Percentiles rank a stretch among this genome's conserved stretches.
Conservation (phyloP, 2,888 invertebrate species). For the Tetranychus truncatus region DNA sequence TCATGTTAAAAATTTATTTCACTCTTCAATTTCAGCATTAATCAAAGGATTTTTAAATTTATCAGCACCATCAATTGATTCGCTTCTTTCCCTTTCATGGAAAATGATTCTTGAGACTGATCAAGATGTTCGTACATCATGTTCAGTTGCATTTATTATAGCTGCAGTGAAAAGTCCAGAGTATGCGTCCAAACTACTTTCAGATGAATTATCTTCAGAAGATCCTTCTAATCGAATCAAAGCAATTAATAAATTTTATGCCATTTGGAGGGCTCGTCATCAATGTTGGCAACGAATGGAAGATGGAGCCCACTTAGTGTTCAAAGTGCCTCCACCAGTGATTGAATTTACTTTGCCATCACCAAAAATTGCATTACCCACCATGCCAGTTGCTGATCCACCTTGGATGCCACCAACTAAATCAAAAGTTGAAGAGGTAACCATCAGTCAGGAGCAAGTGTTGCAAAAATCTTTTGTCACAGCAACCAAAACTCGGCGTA, state of each 20-base stretch:
- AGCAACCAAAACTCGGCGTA: slow-evolving; percentile 92
- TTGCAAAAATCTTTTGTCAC: slow-evolving; percentile 75
- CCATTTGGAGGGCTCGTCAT: slow-evolving; percentile 85
- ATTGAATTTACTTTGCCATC: slow-evolving; percentile 98
- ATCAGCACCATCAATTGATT: slow-evolving; percentile 60
- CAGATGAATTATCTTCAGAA: slow-evolving; percentile 60
- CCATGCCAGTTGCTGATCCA: slow-evolving; percentile 83
- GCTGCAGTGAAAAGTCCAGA: slow-evolving; percentile 78
- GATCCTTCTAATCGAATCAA: slow-evolving; percentile 63
- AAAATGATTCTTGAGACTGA: slow-evolving; percentile 81
- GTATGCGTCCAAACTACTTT: slow-evolving; percentile 72
- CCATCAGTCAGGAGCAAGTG: slow-evolving; percentile 88
- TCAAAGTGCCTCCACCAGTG: slow-evolving; percentile 95
- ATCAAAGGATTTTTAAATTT: slow-evolving; percentile 77
- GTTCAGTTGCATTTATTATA: slow-evolving; percentile 72
- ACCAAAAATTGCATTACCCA: slow-evolving; percentile 91
- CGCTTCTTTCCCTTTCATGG: slow-evolving; percentile 83
- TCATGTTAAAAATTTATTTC: slow-evolving; percentile 60
- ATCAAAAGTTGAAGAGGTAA: slow-evolving; percentile 96
- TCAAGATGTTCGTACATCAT: slow-evolving; percentile 38
- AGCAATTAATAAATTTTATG: slow-evolving; percentile 52
- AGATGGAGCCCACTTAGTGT: slow-evolving; percentile 79
- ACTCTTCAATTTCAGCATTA: slow-evolving; percentile 64
- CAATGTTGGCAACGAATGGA: slow-evolving; percentile 99
- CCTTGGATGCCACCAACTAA: slow-evolving; percentile 97